Percentiles rank a stretch among this genome's conserved stretches.
These are phyloP conservation scores for Latrodectus elegans DNA, from an alignment of 2,888 invertebrate genomes.

Conservation along the genomic window DNA sequence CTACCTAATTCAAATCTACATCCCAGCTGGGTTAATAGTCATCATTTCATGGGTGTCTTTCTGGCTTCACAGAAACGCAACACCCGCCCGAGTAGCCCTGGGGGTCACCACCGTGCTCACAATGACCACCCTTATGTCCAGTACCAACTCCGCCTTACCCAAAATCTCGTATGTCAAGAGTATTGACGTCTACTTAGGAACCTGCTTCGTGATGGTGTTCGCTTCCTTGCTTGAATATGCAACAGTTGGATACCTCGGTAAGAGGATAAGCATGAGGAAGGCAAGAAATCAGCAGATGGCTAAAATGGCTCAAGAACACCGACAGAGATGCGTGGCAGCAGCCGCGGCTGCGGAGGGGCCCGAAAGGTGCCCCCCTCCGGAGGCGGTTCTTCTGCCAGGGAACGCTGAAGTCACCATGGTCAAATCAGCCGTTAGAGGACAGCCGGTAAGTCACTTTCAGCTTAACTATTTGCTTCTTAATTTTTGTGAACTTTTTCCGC, in stretches of 20 bases:
- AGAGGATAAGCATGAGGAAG: conserved; percentile 71
- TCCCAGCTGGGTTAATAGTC: conserved; percentile 96
- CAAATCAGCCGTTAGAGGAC: conserved; percentile 67
- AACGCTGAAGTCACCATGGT: conserved; percentile 68
- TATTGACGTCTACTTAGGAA: conserved; percentile 77
- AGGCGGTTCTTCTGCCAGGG: conserved; percentile 66
- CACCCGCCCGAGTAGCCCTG: conserved; percentile 93
- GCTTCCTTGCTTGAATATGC: conserved; percentile 75
- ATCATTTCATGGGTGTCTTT: conserved; percentile 96
- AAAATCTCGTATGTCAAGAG: conserved; percentile 76
- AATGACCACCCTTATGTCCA: conserved; percentile 78
- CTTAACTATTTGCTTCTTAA: background rate
- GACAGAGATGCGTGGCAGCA: conserved; percentile 70
- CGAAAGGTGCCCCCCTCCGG: conserved; percentile 66
- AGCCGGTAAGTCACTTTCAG: conserved; percentile 45
- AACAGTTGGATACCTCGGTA: conserved; percentile 71
- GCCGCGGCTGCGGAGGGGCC: conserved; percentile 70
- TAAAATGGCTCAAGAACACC: conserved; percentile 71
- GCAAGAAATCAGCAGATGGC: conserved; percentile 71
- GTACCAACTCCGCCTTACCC: conserved; percentile 75
- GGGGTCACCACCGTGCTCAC: conserved; percentile 94
- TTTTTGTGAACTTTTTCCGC: too few species aligned
- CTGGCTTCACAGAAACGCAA: conserved; percentile 96
- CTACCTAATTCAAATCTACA: conserved; percentile 98
- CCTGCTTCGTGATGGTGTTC: conserved; percentile 76